Conservation (phyloP, 2,113 vertebrate genomes). For the Thunnus maccoyii region DNA sequence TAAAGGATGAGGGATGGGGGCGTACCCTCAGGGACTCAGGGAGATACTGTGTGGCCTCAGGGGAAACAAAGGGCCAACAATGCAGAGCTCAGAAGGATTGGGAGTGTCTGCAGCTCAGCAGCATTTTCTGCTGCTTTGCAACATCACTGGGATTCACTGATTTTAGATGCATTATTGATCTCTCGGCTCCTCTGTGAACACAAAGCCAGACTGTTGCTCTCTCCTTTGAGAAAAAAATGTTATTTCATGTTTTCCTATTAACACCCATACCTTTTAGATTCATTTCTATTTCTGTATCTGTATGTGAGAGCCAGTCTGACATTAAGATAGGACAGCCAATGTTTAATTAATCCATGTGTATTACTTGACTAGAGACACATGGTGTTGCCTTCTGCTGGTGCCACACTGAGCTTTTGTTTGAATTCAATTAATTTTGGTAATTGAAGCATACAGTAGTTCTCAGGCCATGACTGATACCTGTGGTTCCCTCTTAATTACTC, state of each 20-base stretch:
- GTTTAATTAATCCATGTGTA: conserved; percentile 46
- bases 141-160: background rate
- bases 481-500: conserved; percentile 35
- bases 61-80: conserved; percentile 15
- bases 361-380: conserved; percentile 40
- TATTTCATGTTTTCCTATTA: background rate
- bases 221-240: background rate
- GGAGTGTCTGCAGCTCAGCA: conserved; percentile 15
- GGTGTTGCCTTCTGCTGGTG: conserved; percentile 21
- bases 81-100: conserved; percentile 17
- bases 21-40: background rate
- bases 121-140: conserved; percentile 6
- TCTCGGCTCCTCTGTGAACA: background rate
- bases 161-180: conserved; percentile 6
- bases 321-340: background rate
- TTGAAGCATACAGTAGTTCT: conserved; percentile 23
- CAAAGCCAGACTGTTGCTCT: background rate
- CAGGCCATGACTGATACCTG: conserved; percentile 1
- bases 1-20: conserved; percentile 8
- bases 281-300: background rate
- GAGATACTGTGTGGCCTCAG: conserved; percentile 7
- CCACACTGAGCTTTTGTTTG: conserved; percentile 43
- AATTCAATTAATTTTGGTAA: conserved; percentile 51
- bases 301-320: background rate
- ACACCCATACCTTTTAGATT: background rate